Conservation (phyloP, 2,888 invertebrate genomes). For the Cheilosia vernalis region DNA sequence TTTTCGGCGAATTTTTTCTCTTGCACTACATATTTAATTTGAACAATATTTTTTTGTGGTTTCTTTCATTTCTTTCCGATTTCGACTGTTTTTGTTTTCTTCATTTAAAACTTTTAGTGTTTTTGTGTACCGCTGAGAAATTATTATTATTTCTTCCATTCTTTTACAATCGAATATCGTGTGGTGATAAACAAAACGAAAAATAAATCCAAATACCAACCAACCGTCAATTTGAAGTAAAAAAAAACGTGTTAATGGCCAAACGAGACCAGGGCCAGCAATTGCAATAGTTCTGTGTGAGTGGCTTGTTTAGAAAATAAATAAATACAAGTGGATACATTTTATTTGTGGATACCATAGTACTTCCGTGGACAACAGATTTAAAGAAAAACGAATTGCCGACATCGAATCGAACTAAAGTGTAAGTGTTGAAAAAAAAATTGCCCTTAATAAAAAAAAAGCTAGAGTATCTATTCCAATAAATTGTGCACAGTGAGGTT, state of each 20-base stretch:
- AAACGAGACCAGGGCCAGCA: conserved; percentile 72
- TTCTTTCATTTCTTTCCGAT: conserved; percentile 1
- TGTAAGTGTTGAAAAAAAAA: conserved; percentile 50
- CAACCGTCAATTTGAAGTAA: conserved; percentile 16
- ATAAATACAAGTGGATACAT: conserved; percentile 39
- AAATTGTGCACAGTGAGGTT: conserved; percentile 54
- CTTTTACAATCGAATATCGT: conserved; percentile 29
- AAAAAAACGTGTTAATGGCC: conserved; percentile 56
- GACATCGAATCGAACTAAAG: conserved; percentile 34
- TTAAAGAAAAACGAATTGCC: conserved; percentile 25
- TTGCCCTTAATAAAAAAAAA: background rate
- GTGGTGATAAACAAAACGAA: conserved; percentile 18
- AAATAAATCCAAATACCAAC: conserved; percentile 11
- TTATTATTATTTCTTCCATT: conserved; percentile 18
- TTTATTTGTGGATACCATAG: conserved; percentile 56
- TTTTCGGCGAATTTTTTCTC: conserved; percentile 52
- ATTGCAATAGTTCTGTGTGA: conserved; percentile 41
- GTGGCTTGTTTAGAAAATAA: conserved; percentile 9
- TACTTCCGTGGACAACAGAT: conserved; percentile 24
- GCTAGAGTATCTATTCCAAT: conserved; percentile 8
- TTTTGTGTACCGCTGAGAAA: conserved; percentile 10
- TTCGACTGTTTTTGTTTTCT: conserved; percentile 7
- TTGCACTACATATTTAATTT: conserved; percentile 34
- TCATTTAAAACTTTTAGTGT: background rate
- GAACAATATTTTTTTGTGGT: background rate